Conservation (phyloP, 1,140 invertebrate genomes). For the Leptonema lineaticorne region DNA sequence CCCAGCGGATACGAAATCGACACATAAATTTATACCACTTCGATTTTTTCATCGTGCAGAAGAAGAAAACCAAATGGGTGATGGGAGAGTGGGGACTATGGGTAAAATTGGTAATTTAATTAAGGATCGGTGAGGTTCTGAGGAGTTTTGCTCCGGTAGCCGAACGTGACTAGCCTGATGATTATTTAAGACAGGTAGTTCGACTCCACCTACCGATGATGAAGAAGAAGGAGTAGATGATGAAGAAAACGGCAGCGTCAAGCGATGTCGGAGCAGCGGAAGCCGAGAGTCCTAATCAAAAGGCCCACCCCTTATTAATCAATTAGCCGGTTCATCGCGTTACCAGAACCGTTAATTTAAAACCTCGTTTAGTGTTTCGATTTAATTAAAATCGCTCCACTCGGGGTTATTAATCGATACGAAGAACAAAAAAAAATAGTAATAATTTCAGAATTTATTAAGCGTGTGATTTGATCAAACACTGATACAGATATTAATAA, state of each 20-base stretch:
- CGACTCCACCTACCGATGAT: background rate
- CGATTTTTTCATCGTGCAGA: background rate
- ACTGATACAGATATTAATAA: no score
- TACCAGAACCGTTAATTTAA: background rate
- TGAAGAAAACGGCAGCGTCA: background rate
- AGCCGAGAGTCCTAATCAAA: background rate
- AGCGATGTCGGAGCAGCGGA: slow-evolving; percentile 9
- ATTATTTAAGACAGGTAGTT: slow-evolving; percentile 13
- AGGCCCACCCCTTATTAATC: slow-evolving; percentile 15
- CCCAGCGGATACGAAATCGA: background rate
- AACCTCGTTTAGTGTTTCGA: no score
- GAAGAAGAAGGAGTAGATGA: background rate
- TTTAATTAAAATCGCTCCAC: no score
- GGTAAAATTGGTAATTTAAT: background rate
- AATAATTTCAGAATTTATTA: no score
- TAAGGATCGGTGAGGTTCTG: background rate
- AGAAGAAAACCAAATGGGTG: background rate
- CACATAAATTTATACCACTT: background rate
- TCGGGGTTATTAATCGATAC: no score
- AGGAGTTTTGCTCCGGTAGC: background rate
- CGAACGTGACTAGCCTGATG: background rate
- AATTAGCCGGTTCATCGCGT: slow-evolving; percentile 18
- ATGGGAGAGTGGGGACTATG: background rate
- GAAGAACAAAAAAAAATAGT: no score
- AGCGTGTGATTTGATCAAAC: no score